phyloP scores from a whole-genome alignment of 92 coral and sea anemone species.

The Phenganax stokvisi region DNA sequence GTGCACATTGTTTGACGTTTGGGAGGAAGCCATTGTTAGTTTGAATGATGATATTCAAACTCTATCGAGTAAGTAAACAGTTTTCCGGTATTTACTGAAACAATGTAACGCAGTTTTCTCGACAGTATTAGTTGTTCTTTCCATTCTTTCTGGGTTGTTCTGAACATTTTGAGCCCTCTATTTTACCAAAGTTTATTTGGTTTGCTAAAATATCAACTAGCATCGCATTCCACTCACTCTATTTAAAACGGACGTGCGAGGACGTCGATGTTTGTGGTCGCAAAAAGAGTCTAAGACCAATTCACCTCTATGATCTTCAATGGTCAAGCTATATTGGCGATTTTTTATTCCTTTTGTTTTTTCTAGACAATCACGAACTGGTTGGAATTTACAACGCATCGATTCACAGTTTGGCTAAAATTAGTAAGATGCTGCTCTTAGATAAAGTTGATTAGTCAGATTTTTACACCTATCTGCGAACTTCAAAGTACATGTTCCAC shows the following conservation, averaged over 20 bases:
- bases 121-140: not conserved
- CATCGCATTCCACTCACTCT: too few relatives aligned
- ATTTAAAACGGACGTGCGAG: too few relatives aligned
- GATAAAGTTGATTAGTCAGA: not conserved
- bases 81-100: not conserved
- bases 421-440: conserved; percentile 61
- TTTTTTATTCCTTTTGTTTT: not conserved
- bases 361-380: conserved; percentile 1
- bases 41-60: conserved; percentile 77
- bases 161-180: too few relatives aligned
- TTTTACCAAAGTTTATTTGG: too few relatives aligned
- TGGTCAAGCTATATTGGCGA: not conserved
- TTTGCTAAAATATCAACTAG: too few relatives aligned
- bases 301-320: not conserved
- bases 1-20: conserved; percentile 76
- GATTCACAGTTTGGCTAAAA: conserved; percentile 65
- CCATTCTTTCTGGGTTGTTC: not conserved
- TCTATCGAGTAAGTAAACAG: conserved; percentile 51
- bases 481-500: too few relatives aligned
- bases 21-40: conserved; percentile 92
- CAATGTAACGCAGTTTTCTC: not conserved
- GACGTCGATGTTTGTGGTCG: too few relatives aligned
- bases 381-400: conserved; percentile 11
- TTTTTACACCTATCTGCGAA: too few relatives aligned
- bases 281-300: not conserved